phyloP scores from a whole-genome alignment of 2,888 invertebrate species.

The Elmis aenea region DNA sequence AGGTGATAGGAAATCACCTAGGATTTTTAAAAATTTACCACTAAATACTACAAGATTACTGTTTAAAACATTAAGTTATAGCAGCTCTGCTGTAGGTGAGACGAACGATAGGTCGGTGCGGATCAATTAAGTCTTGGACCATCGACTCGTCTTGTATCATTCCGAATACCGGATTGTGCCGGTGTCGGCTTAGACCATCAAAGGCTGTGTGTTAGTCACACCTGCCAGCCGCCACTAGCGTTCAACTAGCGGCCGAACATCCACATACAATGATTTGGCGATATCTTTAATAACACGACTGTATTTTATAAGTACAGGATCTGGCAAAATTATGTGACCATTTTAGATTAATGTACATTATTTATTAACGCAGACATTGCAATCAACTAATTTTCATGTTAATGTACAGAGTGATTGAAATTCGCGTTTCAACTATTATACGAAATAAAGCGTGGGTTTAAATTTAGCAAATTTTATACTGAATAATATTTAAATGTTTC shows the following conservation, averaged over 20 bases:
- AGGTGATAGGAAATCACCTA: too few relatives aligned
- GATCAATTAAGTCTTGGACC: slow-evolving; percentile 19
- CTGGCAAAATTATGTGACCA: slow-evolving; percentile 37
- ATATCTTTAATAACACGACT: slow-evolving; percentile 41
- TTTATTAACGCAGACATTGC: background rate
- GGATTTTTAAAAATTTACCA: slow-evolving; percentile 37
- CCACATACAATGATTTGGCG: slow-evolving; percentile 45
- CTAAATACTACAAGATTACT: slow-evolving; percentile 41
- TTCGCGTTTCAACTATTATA: too few relatives aligned
- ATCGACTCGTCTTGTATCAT: slow-evolving; percentile 2
- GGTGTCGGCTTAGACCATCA: slow-evolving; percentile 41
- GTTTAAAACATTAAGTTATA: slow-evolving; percentile 44
- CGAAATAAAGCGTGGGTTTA: too few relatives aligned
- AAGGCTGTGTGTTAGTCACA: slow-evolving; percentile 47
- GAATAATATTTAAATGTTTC: too few relatives aligned
- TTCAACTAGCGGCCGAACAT: slow-evolving; percentile 32
- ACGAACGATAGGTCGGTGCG: slow-evolving; percentile 29
- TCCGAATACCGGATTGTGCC: slow-evolving; percentile 29
- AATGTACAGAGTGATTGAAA: too few relatives aligned
- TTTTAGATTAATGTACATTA: background rate
- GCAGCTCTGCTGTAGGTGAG: slow-evolving; percentile 45
- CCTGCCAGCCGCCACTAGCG: slow-evolving; percentile 44
- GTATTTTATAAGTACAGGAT: slow-evolving; percentile 11
- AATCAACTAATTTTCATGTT: too few relatives aligned
- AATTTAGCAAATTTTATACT: too few relatives aligned